Evolutionary conservation across 2,888 invertebrate genomes (phyloP).

Genomic region (Hemithea aestivaria): DNA sequence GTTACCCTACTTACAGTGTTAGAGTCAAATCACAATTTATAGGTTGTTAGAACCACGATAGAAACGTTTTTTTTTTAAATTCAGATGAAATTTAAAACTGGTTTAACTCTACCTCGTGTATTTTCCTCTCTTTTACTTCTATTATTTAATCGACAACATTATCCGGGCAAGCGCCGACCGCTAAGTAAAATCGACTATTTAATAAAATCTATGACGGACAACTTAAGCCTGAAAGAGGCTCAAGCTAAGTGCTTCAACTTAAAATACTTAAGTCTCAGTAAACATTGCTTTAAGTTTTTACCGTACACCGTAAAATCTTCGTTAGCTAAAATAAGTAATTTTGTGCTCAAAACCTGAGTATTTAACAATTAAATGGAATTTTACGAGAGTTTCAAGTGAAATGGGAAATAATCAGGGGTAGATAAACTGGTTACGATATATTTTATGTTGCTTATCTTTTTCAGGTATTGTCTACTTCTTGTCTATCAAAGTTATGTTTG

Average conservation of each 20-base stretch:
- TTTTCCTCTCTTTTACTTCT: no score
- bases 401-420: constrained; percentile 15
- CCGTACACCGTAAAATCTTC: constrained; percentile 37
- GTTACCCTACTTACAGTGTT: no score
- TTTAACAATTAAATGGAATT: constrained; percentile 21
- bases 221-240: constrained; percentile 26
- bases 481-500: no score
- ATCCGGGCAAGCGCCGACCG: no score
- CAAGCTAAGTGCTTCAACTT: constrained; percentile 35
- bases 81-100: no score
- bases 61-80: no score
- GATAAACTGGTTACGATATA: constrained; percentile 4
- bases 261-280: constrained; percentile 31
- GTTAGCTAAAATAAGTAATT: constrained; percentile 34
- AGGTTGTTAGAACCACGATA: no score
- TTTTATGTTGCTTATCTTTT: no score
- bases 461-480: no score
- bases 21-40: no score
- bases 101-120: no score
- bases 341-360: constrained; percentile 20
- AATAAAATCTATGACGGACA: constrained; percentile 26
- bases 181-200: constrained; percentile 12
- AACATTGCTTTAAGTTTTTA: constrained; percentile 27
- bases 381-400: constrained; percentile 18
- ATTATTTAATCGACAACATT: no score